Conservation (phyloP, 2,113 vertebrate genomes). For the Camelus bactrianus region DNA sequence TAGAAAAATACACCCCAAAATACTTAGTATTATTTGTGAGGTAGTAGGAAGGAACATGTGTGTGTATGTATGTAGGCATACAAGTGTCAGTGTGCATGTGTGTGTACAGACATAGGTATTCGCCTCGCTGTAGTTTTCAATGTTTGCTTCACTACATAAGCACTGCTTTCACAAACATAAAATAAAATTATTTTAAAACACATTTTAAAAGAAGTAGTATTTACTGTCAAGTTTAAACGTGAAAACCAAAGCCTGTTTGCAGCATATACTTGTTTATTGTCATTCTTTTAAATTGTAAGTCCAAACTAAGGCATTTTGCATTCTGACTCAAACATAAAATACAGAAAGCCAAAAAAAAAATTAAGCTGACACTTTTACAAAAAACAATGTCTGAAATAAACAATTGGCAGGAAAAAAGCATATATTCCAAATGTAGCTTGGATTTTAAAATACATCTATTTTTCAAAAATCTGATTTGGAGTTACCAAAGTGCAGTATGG, state of each 20-base stretch:
- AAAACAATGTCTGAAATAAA: constrained; percentile 21
- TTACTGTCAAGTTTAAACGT: constrained; percentile 2
- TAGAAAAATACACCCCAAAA: background rate
- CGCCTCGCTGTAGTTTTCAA: background rate
- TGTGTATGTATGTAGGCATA: background rate
- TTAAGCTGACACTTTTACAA: constrained; percentile 14
- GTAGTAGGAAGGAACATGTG: background rate
- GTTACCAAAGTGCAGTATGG: background rate
- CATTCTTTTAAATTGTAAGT: constrained; percentile 47
- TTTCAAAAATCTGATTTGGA: constrained; percentile 5
- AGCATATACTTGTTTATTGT: background rate
- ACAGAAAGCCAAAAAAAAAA: constrained; percentile 3
- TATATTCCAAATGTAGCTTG: background rate
- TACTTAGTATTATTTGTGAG: constrained; percentile 5
- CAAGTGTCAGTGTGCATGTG: background rate
- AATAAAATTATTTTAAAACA: constrained; percentile 19
- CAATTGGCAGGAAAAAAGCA: background rate
- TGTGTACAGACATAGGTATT: background rate
- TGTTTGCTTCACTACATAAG: constrained; percentile 21
- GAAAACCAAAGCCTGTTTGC: background rate
- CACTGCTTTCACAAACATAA: constrained; percentile 21
- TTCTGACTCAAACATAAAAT: background rate
- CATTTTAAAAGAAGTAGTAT: constrained; percentile 9
- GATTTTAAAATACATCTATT: constrained; percentile 13
- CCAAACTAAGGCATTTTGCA: background rate